phyloP scores from a whole-genome alignment of 1,140 invertebrate species.

The Bemisia tabaci region DNA sequence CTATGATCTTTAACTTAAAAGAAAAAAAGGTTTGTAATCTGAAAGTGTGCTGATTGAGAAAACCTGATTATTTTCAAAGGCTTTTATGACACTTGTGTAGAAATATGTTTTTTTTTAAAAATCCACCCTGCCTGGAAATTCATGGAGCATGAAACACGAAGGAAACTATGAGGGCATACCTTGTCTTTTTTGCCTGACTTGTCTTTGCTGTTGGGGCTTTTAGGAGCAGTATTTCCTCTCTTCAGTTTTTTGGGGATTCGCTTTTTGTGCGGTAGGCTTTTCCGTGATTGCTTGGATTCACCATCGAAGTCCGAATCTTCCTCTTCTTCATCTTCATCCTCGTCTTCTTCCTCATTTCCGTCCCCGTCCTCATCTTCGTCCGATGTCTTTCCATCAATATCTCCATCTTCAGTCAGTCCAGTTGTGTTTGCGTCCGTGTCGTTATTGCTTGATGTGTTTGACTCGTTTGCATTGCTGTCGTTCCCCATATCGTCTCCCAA shows the following conservation, averaged over 20 bases:
- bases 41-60: too few relatives aligned
- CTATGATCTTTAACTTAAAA: too few relatives aligned
- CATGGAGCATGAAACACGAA: too few relatives aligned
- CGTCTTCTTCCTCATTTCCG: not conserved
- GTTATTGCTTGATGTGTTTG: not conserved
- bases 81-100: too few relatives aligned
- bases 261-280: slow-evolving; percentile 51
- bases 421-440: not conserved
- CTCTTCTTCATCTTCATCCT: not conserved
- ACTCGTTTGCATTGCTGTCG: not conserved
- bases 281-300: slow-evolving; percentile 28
- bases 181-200: too few relatives aligned
- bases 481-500: not conserved
- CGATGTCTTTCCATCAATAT: too few relatives aligned
- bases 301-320: slow-evolving; percentile 12
- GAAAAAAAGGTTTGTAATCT: too few relatives aligned
- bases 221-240: slow-evolving; percentile 25
- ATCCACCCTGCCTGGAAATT: too few relatives aligned
- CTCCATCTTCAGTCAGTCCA: too few relatives aligned
- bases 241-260: slow-evolving; percentile 45
- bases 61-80: too few relatives aligned
- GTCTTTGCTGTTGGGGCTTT: slow-evolving; percentile 8
- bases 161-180: too few relatives aligned
- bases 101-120: too few relatives aligned
- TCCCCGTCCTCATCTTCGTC: not conserved